A percentile compares a stretch with the other conserved stretches of the same genome.
These are phyloP conservation scores for Atherinosoma microstoma DNA, from an alignment of 2,797 vertebrate species.

Conservation along the genomic window DNA sequence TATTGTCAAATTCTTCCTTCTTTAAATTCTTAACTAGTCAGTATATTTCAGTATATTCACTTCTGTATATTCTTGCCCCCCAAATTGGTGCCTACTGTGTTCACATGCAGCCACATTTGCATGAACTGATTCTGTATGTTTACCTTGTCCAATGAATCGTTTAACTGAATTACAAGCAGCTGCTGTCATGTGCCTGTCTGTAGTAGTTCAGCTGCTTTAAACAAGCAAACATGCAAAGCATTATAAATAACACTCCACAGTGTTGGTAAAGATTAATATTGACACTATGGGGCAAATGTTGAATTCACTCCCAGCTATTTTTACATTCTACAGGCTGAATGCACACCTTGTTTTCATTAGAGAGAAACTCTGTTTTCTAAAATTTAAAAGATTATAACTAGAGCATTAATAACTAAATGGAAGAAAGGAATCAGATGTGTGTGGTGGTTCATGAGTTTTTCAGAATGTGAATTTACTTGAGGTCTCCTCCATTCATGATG, in stretches of 20 bases:
- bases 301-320: not conserved
- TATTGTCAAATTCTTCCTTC: not conserved
- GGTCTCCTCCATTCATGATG: slow-evolving; percentile 94
- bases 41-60: not conserved
- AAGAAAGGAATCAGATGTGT: not conserved
- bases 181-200: not conserved
- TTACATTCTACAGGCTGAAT: not conserved
- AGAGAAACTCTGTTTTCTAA: not conserved
- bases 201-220: not conserved
- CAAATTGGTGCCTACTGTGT: not conserved
- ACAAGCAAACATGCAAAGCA: not conserved
- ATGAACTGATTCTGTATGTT: not conserved
- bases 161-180: not conserved
- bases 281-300: not conserved
- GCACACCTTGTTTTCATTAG: not conserved
- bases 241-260: too few species aligned
- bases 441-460: slow-evolving; percentile 25
- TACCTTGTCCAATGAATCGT: not conserved
- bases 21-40: not conserved
- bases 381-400: not conserved
- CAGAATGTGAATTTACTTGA: slow-evolving; percentile 85
- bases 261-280: not conserved
- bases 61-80: not conserved
- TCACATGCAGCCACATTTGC: not conserved
- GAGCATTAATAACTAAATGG: not conserved